Evolutionary conservation across 2,113 vertebrate genomes (phyloP).

Genomic region (Empidonax traillii): DNA sequence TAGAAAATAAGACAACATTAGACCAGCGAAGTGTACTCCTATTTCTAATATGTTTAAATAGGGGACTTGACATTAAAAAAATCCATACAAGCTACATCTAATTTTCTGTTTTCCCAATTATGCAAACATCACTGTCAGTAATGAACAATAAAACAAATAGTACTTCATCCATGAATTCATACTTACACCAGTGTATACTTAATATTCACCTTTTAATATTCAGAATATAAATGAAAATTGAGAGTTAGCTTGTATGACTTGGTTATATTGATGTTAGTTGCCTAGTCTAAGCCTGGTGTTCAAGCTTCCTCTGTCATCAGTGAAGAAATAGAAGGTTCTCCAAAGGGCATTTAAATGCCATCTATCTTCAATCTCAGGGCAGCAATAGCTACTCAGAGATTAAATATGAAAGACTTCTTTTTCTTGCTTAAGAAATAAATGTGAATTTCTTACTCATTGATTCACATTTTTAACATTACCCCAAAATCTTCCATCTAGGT

Average conservation of each 20-base stretch:
- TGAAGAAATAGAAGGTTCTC: neutral
- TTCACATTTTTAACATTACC: neutral
- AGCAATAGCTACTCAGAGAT: neutral
- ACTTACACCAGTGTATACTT: neutral
- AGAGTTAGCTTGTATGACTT: neutral
- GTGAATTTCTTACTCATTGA: neutral
- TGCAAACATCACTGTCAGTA: neutral
- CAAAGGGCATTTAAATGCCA: neutral
- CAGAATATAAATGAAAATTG: neutral
- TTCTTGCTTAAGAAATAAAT: neutral
- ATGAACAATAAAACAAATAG: neutral
- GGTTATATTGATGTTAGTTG: neutral
- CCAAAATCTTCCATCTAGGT: neutral
- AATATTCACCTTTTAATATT: neutral
- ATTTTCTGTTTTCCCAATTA: neutral
- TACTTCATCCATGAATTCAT: neutral
- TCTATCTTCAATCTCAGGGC: neutral
- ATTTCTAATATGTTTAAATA: neutral
- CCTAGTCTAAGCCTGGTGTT: neutral
- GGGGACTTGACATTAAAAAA: neutral
- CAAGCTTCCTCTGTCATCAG: neutral
- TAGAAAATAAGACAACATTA: neutral
- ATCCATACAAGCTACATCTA: neutral
- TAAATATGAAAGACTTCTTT: neutral
- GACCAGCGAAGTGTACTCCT: neutral